Base-by-base conservation (phyloP, 2,888 invertebrate species). In the Volucella inanis region DNA sequence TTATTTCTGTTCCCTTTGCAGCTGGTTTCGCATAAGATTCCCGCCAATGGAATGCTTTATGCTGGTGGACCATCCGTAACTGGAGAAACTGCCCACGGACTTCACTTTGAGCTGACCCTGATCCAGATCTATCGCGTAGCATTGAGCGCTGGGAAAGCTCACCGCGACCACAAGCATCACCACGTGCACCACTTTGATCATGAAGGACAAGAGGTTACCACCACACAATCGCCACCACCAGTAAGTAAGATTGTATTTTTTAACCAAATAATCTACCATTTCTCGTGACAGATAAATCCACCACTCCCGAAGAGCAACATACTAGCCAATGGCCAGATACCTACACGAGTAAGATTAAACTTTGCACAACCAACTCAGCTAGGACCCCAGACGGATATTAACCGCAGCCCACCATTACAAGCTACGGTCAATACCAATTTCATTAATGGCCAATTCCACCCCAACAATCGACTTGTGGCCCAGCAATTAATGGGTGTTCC, bases 151-250 rank as follows among this genome's bases (percentile, higher is more conserved):
- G 97, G 97, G 0, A 97, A 97, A 91, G 97, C 97, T 0, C 97
- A 97, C 92, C 95, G 95, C 87, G 96, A 97, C 89, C 97, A 97
- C 92, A 97, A 97, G 89, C 97, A 97, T 89, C 97, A 97, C 90
- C 97, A 97, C 91, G 96, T 94, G 0, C 96, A 96, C 90, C 95
- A 95, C 89, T 96, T 95, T 89, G 95, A 94, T 88, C 96, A 96
- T 89, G 95, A 96, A 87, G 96, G 96, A 0, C 94, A 94, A 10
- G 93, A 94, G 2, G 92, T 94, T 9, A 93, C 94, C 0, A 94
- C 94, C 54, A 93, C 94, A 0, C 93, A 93, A 0, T 92, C 93
- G 0, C 93, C 94, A 0, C 93, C 95, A 0, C 89, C 90, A 43
- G 92, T 91, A 85, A 88, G 89, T 87, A 14, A 22, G 15, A 11